Conservation (phyloP, 1,140 invertebrate species). For the Delia radicum region DNA sequence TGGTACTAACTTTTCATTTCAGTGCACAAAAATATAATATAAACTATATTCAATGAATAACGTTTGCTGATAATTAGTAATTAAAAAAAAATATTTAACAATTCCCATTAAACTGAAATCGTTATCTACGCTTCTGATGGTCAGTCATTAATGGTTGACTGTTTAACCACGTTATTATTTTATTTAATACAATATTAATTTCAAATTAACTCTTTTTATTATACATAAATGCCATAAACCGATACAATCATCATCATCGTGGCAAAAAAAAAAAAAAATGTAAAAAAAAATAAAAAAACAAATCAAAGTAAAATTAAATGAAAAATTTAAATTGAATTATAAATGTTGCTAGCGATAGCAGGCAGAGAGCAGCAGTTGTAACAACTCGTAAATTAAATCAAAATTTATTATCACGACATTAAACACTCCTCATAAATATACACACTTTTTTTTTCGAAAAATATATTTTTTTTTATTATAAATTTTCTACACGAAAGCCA, state of each 20-base stretch:
- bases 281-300: background rate
- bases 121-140: background rate
- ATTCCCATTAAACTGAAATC: background rate
- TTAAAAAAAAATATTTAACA: too few relatives aligned
- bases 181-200: background rate
- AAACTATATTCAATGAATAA: too few relatives aligned
- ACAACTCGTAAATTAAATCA: background rate
- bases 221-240: background rate
- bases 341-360: background rate
- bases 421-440: background rate
- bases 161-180: background rate
- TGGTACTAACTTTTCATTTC: too few relatives aligned
- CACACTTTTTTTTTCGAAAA: background rate
- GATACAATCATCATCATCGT: background rate
- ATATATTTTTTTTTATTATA: background rate
- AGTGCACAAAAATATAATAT: too few relatives aligned
- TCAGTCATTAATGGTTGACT: background rate
- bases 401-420: background rate
- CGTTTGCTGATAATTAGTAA: too few relatives aligned
- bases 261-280: too few relatives aligned
- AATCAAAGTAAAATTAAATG: background rate
- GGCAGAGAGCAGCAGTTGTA: background rate
- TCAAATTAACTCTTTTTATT: conserved; percentile 2
- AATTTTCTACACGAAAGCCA: background rate
- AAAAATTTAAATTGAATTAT: conserved; percentile 2